A percentile compares a stretch with the other conserved stretches of the same genome.
Evolutionary conservation across 2,113 vertebrate species (phyloP).

Genomic region (Telmatochromis sp.): DNA sequence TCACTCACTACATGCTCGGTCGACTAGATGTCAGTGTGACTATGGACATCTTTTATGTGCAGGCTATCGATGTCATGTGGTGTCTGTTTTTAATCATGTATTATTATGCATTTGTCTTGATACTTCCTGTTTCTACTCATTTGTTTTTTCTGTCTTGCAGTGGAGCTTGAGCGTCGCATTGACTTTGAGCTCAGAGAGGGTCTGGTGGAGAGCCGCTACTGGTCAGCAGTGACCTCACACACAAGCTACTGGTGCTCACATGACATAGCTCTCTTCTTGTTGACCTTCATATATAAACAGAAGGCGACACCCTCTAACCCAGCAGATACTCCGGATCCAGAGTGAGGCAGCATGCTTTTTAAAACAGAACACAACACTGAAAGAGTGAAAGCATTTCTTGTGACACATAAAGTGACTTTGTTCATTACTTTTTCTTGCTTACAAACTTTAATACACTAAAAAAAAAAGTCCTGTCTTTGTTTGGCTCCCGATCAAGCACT

Average conservation of each 20-base stretch:
- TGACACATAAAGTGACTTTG: not conserved
- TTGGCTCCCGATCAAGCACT: not conserved
- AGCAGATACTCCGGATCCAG: constrained; percentile 41
- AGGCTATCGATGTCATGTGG: not conserved
- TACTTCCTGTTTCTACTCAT: not conserved
- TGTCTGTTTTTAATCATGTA: not conserved
- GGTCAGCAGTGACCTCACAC: constrained; percentile 96
- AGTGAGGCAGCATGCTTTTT: constrained; percentile 38
- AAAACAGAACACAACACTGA: not conserved
- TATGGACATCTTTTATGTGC: not conserved
- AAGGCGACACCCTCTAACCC: constrained; percentile 48
- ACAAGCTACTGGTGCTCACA: constrained; percentile 96
- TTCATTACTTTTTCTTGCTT: constrained; percentile 1
- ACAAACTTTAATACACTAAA: not conserved
- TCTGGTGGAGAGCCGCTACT: constrained; percentile 94
- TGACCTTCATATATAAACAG: constrained; percentile 92
- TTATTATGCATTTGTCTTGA: not conserved
- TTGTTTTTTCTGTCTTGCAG: constrained; percentile 55
- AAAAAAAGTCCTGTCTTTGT: not conserved
- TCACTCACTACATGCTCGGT: not conserved
- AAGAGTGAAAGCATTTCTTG: not conserved
- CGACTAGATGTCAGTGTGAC: not conserved
- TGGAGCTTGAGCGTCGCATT: constrained; percentile 92
- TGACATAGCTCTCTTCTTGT: constrained; percentile 92
- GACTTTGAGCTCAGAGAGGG: constrained; percentile 97